These are phyloP conservation scores for Cydia amplana DNA, from an alignment of 1,140 invertebrate species.

Conservation along the genomic window DNA sequence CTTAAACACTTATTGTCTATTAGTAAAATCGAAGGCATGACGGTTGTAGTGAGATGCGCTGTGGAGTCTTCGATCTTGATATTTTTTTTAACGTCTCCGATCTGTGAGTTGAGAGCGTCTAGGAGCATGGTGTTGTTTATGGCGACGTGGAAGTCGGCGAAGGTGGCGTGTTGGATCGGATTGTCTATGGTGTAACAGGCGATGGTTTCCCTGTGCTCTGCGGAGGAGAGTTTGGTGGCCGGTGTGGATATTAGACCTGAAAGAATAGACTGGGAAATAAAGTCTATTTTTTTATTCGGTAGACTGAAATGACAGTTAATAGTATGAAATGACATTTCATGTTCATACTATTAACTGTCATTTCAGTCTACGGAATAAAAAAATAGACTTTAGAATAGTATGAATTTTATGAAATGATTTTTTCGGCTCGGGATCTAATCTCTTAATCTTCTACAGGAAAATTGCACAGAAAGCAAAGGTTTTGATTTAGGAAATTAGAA, in stretches of 20 bases:
- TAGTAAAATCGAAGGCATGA: constrained; percentile 84
- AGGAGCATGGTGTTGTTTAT: constrained; percentile 80
- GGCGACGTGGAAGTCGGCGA: constrained; percentile 85
- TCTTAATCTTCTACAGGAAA: too few species aligned
- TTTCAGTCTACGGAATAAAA: too few species aligned
- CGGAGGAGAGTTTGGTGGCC: constrained; percentile 65
- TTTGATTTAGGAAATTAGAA: too few species aligned
- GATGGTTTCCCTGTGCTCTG: constrained; percentile 80
- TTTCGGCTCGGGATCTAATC: too few species aligned
- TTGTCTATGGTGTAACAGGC: constrained; percentile 89
- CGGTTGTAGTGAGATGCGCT: constrained; percentile 65
- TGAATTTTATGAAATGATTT: too few species aligned
- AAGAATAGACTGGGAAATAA: constrained; percentile 39
- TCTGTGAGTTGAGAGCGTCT: constrained; percentile 74
- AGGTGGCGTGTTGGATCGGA: constrained; percentile 90
- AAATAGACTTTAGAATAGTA: too few species aligned
- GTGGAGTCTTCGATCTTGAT: constrained; percentile 75
- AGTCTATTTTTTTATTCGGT: too few species aligned
- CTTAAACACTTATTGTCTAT: constrained; percentile 88
- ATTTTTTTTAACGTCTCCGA: constrained; percentile 69
- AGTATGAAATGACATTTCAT: too few species aligned
- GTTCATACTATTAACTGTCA: too few species aligned
- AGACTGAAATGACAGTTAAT: too few species aligned
- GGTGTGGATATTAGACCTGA: constrained; percentile 73
- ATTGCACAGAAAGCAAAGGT: too few species aligned